phyloP scores from a whole-genome alignment of 2,797 vertebrate species.

The Hemitrygon akajei region DNA sequence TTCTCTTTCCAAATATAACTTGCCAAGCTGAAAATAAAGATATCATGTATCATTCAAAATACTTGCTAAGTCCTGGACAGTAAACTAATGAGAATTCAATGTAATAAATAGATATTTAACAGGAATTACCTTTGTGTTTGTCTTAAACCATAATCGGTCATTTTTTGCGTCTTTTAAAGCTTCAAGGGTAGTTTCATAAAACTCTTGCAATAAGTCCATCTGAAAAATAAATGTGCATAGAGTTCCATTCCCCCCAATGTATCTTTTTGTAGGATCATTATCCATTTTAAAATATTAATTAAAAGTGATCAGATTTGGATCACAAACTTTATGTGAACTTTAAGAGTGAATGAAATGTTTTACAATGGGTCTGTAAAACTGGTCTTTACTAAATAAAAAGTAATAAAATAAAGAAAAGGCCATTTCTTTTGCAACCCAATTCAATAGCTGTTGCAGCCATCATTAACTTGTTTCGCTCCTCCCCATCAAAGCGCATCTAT shows the following conservation, averaged over 20 bases:
- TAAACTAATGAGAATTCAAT: not conserved
- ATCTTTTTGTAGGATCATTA: not conserved
- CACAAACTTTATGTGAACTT: not conserved
- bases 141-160: slow-evolving; percentile 96
- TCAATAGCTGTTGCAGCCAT: not conserved
- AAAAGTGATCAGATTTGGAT: not conserved
- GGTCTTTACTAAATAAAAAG: not conserved
- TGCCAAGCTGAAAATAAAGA: slow-evolving; percentile 74
- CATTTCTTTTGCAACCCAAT: slow-evolving; percentile 9
- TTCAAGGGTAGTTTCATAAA: slow-evolving; percentile 97
- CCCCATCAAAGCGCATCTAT: not conserved
- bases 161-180: slow-evolving; percentile 97
- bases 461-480: no score
- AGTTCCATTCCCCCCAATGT: slow-evolving; percentile 8
- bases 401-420: not conserved
- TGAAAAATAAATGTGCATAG: slow-evolving; percentile 48
- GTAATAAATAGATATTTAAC: not conserved
- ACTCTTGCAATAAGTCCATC: slow-evolving; percentile 99
- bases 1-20: slow-evolving; percentile 94
- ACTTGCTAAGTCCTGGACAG: not conserved
- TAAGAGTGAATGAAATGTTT: not conserved
- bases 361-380: slow-evolving; percentile 31
- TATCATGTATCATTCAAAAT: not conserved
- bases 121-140: slow-evolving; percentile 81
- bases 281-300: not conserved